Evolutionary conservation across 1,140 invertebrate genomes (phyloP), one percentile per base, ranked within the genome.

Genomic region (Mycetomoellerius zeteki): DNA sequence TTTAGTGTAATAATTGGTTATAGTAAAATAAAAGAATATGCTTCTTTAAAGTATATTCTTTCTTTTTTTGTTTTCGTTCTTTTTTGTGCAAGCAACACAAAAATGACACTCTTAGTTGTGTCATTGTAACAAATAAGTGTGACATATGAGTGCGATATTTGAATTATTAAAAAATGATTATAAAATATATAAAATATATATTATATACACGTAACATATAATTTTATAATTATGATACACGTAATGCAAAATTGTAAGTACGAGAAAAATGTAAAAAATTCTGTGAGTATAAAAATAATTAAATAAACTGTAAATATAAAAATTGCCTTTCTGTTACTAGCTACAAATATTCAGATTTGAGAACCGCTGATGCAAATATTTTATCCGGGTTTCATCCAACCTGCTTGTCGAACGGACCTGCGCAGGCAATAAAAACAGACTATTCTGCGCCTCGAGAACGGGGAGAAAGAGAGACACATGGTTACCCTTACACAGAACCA

Each of bases 351-450:
- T 52, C 27, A 37, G 43, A 56, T 3, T 30, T 78, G 85, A 81
- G 85, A 69, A 82, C 85, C 85, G 37, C 77, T 81, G 85, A 60
- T 50, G 75, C 24, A 56, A 60, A 81, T 50, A 80, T 86, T 81
- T 76, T 58, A 85, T 78, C 47, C 73, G 72, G 16, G 58, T 65
- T 76, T 81, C 85, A 81, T 69, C 50, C 37, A 69, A 80, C 85
- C 75, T 86, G 80, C 80, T 84, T 84, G 80, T 58, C 69, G 73
- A 65, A 67, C 64, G 88, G 86, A 90, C 88, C 88, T 89, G 88
- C 54, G 58, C 43, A 71, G 62, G 30, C 71, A 76, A 54, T 65
- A 75, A 81, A 81, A 86, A 81, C 86, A 73, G 19, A 84, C 69
- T 50, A 60, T 21, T 47, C 54, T n/a, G 47, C 37, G 54, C 80